phyloP scores from a whole-genome alignment of 53 echinoderm and acorn worm genomes.

The Mesocentrotus franciscanus region DNA sequence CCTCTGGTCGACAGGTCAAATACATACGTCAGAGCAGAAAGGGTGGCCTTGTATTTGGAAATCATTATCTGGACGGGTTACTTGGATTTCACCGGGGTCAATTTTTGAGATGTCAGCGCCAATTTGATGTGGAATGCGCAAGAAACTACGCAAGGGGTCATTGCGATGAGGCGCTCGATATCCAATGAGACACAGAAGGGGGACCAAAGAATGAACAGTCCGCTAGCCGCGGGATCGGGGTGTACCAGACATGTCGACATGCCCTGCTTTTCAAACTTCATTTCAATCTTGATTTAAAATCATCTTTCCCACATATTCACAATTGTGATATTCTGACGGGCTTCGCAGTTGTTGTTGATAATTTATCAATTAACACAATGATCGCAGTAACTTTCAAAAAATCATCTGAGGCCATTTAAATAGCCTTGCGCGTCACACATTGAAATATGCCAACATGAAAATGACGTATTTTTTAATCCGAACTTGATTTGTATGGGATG shows the following conservation, averaged over 20 bases:
- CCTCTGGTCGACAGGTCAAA: constrained; percentile 5
- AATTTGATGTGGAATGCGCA: constrained; percentile 36
- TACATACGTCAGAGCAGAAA: neutral
- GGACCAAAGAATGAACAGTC: neutral
- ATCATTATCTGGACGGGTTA: constrained; percentile 30
- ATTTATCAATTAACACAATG: too few relatives aligned
- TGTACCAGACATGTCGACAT: neutral
- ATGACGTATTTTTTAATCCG: too few relatives aligned
- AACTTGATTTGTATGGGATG: too few relatives aligned
- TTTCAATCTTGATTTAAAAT: neutral
- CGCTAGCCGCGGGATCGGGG: neutral
- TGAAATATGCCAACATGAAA: too few relatives aligned
- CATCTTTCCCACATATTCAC: neutral
- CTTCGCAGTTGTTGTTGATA: too few relatives aligned
- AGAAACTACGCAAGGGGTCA: constrained; percentile 35
- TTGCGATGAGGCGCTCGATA: neutral
- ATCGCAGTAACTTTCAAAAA: too few relatives aligned
- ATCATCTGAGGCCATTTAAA: too few relatives aligned
- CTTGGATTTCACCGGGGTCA: constrained; percentile 1
- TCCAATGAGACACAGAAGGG: neutral
- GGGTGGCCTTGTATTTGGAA: neutral
- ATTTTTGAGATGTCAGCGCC: constrained; percentile 26
- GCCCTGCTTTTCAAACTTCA: neutral
- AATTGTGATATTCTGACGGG: too few relatives aligned
- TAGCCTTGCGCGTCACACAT: too few relatives aligned